phyloP scores from a whole-genome alignment of 2,113 vertebrate species.

The Ramphastos sulfuratus region DNA sequence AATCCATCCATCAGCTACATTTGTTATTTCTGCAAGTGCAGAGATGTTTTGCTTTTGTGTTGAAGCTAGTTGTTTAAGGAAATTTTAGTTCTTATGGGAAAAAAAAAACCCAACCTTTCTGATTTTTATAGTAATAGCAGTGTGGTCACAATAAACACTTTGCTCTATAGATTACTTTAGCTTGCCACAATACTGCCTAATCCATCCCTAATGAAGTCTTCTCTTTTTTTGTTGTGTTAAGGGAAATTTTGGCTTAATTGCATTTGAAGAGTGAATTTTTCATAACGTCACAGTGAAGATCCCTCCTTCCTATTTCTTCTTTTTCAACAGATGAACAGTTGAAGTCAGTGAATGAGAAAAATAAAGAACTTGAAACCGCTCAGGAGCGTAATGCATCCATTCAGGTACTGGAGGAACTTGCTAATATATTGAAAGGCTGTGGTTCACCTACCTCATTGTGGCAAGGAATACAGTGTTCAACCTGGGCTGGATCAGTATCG shows the following conservation, averaged over 20 bases:
- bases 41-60: neutral
- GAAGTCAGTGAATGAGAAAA: conserved; percentile 81
- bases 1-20: neutral
- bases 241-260: neutral
- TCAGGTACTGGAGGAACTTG: conserved; percentile 76
- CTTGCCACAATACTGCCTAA: neutral
- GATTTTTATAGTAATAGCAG: neutral
- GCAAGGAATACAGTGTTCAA: neutral
- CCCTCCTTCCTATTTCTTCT: neutral
- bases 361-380: conserved; percentile 82
- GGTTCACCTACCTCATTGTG: neutral
- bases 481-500: neutral
- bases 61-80: neutral
- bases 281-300: neutral
- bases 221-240: neutral
- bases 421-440: neutral
- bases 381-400: conserved; percentile 75
- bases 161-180: neutral
- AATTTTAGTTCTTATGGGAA: neutral
- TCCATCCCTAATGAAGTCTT: neutral
- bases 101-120: neutral
- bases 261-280: neutral
- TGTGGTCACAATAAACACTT: neutral
- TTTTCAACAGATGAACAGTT: conserved; percentile 80
- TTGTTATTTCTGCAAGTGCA: neutral